Base-by-base conservation (phyloP, 1,140 invertebrate genomes). In the Macrobrachium rosenbergii region DNA sequence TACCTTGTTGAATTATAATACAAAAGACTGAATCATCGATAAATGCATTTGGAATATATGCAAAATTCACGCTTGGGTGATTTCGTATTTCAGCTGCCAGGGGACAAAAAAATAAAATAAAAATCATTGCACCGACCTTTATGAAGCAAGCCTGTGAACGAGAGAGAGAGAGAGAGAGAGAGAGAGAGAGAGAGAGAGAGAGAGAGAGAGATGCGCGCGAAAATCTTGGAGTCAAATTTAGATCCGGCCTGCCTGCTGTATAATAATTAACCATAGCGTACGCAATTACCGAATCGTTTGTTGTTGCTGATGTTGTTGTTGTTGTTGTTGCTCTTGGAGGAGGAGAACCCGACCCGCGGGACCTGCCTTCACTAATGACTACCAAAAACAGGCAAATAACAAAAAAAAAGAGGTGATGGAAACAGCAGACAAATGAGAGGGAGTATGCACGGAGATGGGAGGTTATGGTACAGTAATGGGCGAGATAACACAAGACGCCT, bases 351-450 rank as follows among this genome's bases (percentile, higher is more conserved):
- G 60, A 58, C 75, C 75, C 12, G 28, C 62, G 79, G 37, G 63
- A n/a, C 72, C 52, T 12, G 52, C 52, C 82, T 28, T 45, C 69
- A 62, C 21, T 72, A 83, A 72, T 73, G 82, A 75, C 82, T 83
- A 83, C 82, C 82, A 73, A 83, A 83, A 83, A 73, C 69, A 83
- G 82, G 67, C 82, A 73, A 83, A 83, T 83, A 83, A 52, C 2
- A 52, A 52, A 69, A 83, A 83, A 83, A 72, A 28, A 60, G 69
- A 83, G 82, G 82, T 75, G 82, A 83, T 83, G 82, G 82, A 83
- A 83, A 83, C 82, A 28, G 82, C 82, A 58, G 82, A 83, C 82
- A 83, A 83, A 83, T 83, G 82, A 83, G 82, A 75, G 82, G 82
- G 82, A 83, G 82, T 59, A 69, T 75, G 82, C 76, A 69, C 82